Evolutionary conservation across 2,113 vertebrate genomes (phyloP).

Genomic region (Notechis scutatus): DNA sequence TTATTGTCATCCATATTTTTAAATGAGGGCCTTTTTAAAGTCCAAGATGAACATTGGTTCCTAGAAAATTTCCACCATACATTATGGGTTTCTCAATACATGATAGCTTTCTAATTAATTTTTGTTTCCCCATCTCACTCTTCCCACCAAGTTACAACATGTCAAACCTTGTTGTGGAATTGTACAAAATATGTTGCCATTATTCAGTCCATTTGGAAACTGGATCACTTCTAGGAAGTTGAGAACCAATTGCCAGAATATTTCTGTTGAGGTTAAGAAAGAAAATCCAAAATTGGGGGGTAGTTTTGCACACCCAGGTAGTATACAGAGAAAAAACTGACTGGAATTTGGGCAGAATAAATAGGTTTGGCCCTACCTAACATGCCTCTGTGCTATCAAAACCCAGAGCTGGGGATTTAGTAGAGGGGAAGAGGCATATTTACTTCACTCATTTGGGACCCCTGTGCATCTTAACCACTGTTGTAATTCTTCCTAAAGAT

Average conservation of each 20-base stretch:
- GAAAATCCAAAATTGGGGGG: neutral
- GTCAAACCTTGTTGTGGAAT: neutral
- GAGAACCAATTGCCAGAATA: neutral
- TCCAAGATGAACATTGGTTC: neutral
- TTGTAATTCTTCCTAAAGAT: neutral
- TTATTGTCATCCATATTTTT: neutral
- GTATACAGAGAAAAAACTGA: neutral
- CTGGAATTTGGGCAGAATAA: neutral
- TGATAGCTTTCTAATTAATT: neutral
- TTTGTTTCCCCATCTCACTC: neutral
- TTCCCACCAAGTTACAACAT: neutral
- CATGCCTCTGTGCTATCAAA: neutral
- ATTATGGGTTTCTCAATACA: neutral
- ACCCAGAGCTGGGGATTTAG: no score
- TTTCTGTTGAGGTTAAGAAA: neutral
- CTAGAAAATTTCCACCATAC: neutral
- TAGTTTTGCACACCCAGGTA: neutral
- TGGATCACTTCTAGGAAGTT: neutral
- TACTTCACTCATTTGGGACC: neutral
- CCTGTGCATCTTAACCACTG: neutral
- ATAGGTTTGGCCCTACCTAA: no score
- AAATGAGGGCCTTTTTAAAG: neutral
- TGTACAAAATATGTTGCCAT: neutral
- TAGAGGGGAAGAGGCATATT: neutral
- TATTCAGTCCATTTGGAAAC: neutral